Evolutionary conservation across 2,797 vertebrate species (phyloP), one percentile per base, ranked within the genome.

Genomic region (Anas bernieri): DNA sequence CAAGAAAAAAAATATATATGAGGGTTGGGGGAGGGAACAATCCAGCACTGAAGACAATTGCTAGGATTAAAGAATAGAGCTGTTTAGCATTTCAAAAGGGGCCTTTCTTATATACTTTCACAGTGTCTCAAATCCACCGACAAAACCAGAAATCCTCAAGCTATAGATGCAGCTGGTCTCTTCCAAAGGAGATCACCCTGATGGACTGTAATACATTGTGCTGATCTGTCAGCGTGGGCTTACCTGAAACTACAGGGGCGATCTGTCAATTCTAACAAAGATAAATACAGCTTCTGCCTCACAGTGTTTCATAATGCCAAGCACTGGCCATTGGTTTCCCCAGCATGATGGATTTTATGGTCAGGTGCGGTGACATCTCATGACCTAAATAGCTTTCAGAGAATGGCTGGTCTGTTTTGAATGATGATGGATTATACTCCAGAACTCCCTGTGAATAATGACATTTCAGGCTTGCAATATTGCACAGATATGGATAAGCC

Each of bases 261-360:
- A 96, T 92, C 92, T 96, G 94, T 94, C 96, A 97, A 17, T 87
- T 89, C 66, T 97, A 98, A 95, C 95, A 89, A 97, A 97, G 97
- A 98, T 80, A 97, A 98, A 98, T 97, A 92, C 39, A 90, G 73
- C 79, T 89, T 66, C 56, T 83, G 62, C 33, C 84, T 88, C 87
- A 62, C 75, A 86, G 91, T 95, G 96, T 97, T 97, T 97, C 18
- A n/a, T 81, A 94, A 76, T 30, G 33, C 58, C 30, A 94, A 66
- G 81, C 79, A 70, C 61, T 95, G 90, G 92, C 77, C 96, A 83
- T n/a, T 95, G 96, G 90, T 94, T 96, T 96, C 67, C 89, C 73
- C 81, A 94, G 61, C 79, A 96, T 98, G 97, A 98, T 96, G 96
- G 97, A 98, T 98, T 96, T 95, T 96, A 95, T 66, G 95, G 96